These are phyloP conservation scores for Poeciliopsis turrubarensis DNA, from an alignment of 2,113 vertebrate genomes.

Conservation along the genomic window DNA sequence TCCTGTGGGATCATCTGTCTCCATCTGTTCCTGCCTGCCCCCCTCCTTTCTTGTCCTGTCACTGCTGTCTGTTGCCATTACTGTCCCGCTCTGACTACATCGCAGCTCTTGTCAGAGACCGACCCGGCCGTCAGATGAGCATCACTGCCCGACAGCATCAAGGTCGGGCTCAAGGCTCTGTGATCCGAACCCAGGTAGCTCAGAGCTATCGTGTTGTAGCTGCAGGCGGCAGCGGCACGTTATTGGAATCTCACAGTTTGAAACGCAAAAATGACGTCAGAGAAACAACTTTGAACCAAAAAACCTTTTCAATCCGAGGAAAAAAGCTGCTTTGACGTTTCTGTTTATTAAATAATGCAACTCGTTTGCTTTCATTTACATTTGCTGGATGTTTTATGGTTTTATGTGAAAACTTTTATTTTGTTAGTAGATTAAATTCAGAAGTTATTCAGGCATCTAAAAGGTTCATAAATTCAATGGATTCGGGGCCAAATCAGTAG, in stretches of 20 bases:
- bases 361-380: too few species aligned
- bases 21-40: conserved; percentile 60
- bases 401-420: not conserved
- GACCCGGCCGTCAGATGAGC: conserved; percentile 44
- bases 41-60: conserved; percentile 60
- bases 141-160: conserved; percentile 46
- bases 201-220: not conserved
- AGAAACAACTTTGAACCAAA: not conserved
- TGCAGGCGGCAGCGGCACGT: not conserved
- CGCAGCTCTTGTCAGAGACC: conserved; percentile 56
- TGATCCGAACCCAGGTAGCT: conserved; percentile 39
- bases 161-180: conserved; percentile 40
- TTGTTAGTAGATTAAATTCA: not conserved
- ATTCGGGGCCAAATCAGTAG: not conserved
- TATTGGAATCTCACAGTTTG: not conserved
- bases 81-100: conserved; percentile 65
- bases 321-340: not conserved
- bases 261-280: not conserved
- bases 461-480: too few species aligned
- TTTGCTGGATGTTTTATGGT: not conserved
- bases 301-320: not conserved
- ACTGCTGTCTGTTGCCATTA: conserved; percentile 66
- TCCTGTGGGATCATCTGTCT: conserved; percentile 66
- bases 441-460: not conserved
- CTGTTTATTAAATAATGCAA: not conserved